Percentiles rank a stretch among this genome's conserved stretches.
These are phyloP conservation scores for Alviniconcha marisindica DNA, from an alignment of 1,140 invertebrate species.

Conservation along the genomic window DNA sequence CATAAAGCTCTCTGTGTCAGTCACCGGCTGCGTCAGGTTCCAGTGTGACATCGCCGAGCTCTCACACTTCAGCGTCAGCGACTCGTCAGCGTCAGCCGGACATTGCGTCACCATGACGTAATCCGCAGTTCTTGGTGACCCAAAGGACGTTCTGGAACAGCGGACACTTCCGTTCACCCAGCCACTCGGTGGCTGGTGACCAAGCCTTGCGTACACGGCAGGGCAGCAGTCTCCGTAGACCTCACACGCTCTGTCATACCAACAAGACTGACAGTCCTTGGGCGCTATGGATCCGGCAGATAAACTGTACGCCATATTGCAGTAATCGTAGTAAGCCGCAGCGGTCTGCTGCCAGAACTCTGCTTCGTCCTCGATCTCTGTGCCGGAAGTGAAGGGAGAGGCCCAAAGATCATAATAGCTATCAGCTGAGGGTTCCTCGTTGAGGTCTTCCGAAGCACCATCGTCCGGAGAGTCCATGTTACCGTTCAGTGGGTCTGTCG, in stretches of 20 bases:
- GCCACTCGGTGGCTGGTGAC: not conserved
- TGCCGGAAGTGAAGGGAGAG: too few relatives aligned
- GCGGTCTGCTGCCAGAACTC: not conserved
- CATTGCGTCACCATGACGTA: conserved; percentile 2
- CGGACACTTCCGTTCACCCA: too few relatives aligned
- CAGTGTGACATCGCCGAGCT: conserved; percentile 5
- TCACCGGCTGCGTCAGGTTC: conserved; percentile 2
- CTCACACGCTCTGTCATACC: not conserved
- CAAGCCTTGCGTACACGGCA: not conserved
- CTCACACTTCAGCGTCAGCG: not conserved
- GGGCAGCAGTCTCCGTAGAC: conserved; percentile 9
- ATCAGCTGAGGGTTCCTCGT: too few relatives aligned
- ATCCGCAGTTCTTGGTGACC: not conserved
- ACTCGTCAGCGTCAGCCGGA: not conserved
- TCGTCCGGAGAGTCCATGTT: too few relatives aligned
- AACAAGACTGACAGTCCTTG: not conserved
- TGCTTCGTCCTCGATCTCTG: too few relatives aligned
- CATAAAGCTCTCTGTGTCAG: not conserved
- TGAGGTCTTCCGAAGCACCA: too few relatives aligned
- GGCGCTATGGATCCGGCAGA: too few relatives aligned
- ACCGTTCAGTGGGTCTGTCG: too few relatives aligned
- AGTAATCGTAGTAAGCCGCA: conserved; percentile 5
- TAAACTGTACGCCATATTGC: not conserved
- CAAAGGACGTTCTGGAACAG: not conserved
- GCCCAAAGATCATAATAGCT: too few relatives aligned